Evolutionary conservation across 2,797 vertebrate genomes (phyloP), one percentile per base, ranked within the genome.

Genomic region (Falco rusticolus): DNA sequence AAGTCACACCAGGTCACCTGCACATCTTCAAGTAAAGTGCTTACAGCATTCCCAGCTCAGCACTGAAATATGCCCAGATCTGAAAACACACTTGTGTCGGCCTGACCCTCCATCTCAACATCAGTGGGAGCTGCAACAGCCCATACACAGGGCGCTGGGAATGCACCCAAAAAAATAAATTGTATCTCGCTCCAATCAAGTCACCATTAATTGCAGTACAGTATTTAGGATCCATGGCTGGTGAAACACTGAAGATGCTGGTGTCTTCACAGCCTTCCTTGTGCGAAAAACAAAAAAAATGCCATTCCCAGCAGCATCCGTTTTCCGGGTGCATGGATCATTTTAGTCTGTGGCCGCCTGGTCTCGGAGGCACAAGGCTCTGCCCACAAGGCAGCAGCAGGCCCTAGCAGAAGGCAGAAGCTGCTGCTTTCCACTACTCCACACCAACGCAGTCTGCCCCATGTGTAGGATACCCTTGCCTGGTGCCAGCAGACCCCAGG

Each of bases 381-480:
- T 71, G 75, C 31, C 15, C 50, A 10, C 25, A 26, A 9, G 28
- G 70, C 53, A 74, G 76, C 77, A 63, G 10, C 12, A 18, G 26
- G 47, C 10, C 20, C 0, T 8, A 9, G 0, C 25, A 33, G 16
- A 51, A 33, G 24, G 34, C 76, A 86, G 60, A 34, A 68, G 45
- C 57, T 48, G 89, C 53, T 47, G 6, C 72, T 47, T 24, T 25
- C 24, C 77, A 13, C 2, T 5, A 2, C 12, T 41, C 50, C 57
- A 25, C 66, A 43, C 6, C 37, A 45, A 11, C 37, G 17, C 53
- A 5, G 20, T 1, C 60, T 45, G 74, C 24, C 45, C 17, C 17
- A 5, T 0, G 0, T 2, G 25, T 1, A 8, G 43, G 33, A 5
- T 6, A 5, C 4, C 20, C 48, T 12, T 12, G 17, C 3, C 6